Evolutionary conservation across 2,113 vertebrate species (phyloP).

Genomic region (Gavia stellata): DNA sequence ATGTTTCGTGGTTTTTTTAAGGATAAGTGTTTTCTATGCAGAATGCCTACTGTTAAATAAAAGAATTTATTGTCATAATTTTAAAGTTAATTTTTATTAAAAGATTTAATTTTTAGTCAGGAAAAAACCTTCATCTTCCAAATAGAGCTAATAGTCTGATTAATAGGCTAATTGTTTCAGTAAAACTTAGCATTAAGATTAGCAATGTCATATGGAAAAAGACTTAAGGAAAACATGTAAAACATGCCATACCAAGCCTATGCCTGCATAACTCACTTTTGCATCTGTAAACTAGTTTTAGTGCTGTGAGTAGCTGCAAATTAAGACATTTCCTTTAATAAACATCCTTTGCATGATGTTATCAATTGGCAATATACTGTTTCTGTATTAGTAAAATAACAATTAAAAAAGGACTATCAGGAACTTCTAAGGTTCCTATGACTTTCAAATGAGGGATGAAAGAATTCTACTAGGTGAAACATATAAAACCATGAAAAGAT

Average conservation of each 20-base stretch:
- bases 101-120: background rate
- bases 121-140: background rate
- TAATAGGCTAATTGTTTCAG: background rate
- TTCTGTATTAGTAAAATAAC: background rate
- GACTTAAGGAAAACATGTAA: background rate
- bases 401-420: no score
- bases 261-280: background rate
- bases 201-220: background rate
- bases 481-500: background rate
- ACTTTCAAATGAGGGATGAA: background rate
- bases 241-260: background rate
- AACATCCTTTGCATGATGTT: background rate
- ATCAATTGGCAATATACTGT: background rate
- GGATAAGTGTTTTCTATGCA: background rate
- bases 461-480: background rate
- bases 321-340: background rate
- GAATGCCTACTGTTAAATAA: background rate
- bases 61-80: background rate
- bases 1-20: background rate
- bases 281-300: background rate
- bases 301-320: background rate
- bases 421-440: background rate
- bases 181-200: background rate
- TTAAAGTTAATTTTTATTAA: background rate
- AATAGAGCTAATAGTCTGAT: background rate